Conservation (phyloP, 2,888 invertebrate species). For the Terebella lapidaria region DNA sequence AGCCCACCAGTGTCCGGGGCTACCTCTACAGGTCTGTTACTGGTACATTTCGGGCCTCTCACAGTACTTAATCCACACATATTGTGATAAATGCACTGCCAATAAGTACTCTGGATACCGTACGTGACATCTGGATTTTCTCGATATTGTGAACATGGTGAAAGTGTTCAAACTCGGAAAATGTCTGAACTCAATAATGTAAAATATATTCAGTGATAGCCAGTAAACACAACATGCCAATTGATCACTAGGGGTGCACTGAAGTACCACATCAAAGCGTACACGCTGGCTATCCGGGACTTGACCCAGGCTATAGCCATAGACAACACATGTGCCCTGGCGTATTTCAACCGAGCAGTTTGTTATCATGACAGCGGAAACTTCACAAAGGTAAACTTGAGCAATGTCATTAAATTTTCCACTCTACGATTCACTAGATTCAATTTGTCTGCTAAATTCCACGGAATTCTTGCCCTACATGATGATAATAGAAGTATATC, state of each 20-base stretch:
- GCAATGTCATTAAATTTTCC: no score
- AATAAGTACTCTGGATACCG: no score
- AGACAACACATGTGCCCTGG: constrained; percentile 46
- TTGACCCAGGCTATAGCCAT: constrained; percentile 46
- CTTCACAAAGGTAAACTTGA: constrained; percentile 16
- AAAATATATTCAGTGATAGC: no score
- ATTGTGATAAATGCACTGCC: no score
- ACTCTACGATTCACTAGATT: background rate
- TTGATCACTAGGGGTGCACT: constrained; percentile 53
- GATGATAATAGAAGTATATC: background rate
- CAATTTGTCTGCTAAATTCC: no score
- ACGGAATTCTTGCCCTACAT: background rate
- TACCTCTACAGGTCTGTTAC: constrained; percentile 53
- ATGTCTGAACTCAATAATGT: no score
- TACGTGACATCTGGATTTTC: no score
- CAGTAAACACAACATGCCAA: no score
- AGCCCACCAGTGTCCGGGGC: constrained; percentile 49
- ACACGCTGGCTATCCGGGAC: constrained; percentile 48
- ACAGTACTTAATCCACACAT: background rate
- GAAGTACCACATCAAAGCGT: constrained; percentile 51
- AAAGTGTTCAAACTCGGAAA: no score
- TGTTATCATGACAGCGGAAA: constrained; percentile 46
- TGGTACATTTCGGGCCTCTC: background rate
- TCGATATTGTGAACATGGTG: no score
- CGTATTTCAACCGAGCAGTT: constrained; percentile 52